These are phyloP conservation scores for Ciona savignyi DNA, from an alignment of 23 tunicate genomes.

Conservation along the genomic window DNA sequence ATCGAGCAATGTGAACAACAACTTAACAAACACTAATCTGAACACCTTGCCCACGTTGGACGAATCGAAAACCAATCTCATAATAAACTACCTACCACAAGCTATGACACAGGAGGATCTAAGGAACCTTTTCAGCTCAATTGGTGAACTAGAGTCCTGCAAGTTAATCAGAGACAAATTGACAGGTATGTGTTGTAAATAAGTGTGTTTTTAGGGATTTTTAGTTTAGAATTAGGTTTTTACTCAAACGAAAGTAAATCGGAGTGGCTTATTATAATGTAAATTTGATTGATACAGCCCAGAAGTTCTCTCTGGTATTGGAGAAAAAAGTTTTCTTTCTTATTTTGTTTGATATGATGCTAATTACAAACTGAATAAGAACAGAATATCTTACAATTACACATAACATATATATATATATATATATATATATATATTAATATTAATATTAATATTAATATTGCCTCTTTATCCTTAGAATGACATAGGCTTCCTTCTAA, in stretches of 20 bases:
- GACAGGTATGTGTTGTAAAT: conserved; percentile 28
- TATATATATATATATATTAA: no score
- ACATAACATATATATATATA: no score
- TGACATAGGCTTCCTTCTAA: background rate
- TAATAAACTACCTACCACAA: conserved; percentile 94
- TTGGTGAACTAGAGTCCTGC: conserved; percentile 98
- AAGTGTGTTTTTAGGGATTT: background rate
- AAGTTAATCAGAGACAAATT: conserved; percentile 84
- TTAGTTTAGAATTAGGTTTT: no score
- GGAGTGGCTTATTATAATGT: no score
- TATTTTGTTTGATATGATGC: background rate
- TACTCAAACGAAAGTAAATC: no score
- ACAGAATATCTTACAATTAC: no score
- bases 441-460: no score
- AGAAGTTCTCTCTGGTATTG: background rate
- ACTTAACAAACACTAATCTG: conserved; percentile 26
- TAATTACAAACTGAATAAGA: background rate
- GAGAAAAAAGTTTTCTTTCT: no score
- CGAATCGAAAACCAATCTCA: conserved; percentile 94
- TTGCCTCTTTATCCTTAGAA: no score
- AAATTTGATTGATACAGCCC: no score
- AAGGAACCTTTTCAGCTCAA: conserved; percentile 70
- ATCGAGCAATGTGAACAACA: conserved; percentile 1
- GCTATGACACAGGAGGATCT: conserved; percentile 92
- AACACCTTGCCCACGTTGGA: conserved; percentile 42